Conservation (phyloP, 2,113 vertebrate species). For the Morone chrysops region DNA sequence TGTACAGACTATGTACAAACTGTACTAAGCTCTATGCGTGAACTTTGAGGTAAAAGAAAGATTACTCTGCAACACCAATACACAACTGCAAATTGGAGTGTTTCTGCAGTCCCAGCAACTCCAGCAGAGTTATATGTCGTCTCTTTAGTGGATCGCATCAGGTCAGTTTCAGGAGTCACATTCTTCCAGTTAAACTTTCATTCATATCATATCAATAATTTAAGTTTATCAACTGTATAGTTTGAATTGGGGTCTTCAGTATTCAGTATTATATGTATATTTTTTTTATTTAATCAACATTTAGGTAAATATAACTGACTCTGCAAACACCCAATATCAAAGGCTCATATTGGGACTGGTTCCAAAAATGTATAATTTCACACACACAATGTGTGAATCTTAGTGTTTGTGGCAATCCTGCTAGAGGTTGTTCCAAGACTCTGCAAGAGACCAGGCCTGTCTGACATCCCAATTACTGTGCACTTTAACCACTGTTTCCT, state of each 20-base stretch:
- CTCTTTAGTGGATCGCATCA: background rate
- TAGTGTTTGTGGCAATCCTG: constrained; percentile 8
- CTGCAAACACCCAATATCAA: background rate
- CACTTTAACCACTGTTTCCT: constrained; percentile 22
- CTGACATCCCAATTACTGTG: constrained; percentile 45
- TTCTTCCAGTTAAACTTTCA: background rate
- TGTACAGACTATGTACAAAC: too few species aligned
- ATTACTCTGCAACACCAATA: background rate
- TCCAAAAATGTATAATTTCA: background rate
- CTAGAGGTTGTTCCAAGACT: constrained; percentile 6
- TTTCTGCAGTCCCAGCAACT: background rate
- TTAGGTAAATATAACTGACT: background rate
- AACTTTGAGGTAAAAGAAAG: background rate
- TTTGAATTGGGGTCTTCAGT: background rate
- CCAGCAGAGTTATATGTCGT: background rate
- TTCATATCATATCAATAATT: background rate
- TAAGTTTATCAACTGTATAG: background rate
- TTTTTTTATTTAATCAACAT: background rate
- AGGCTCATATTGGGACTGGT: rapidly evolving
- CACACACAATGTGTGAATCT: background rate
- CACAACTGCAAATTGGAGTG: background rate
- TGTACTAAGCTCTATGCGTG: too few species aligned
- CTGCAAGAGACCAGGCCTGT: constrained; percentile 2
- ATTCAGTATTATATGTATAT: background rate
- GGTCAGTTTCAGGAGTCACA: background rate